Base-by-base conservation (phyloP, 2,113 vertebrate genomes). In the Brevimyrus niger region DNA sequence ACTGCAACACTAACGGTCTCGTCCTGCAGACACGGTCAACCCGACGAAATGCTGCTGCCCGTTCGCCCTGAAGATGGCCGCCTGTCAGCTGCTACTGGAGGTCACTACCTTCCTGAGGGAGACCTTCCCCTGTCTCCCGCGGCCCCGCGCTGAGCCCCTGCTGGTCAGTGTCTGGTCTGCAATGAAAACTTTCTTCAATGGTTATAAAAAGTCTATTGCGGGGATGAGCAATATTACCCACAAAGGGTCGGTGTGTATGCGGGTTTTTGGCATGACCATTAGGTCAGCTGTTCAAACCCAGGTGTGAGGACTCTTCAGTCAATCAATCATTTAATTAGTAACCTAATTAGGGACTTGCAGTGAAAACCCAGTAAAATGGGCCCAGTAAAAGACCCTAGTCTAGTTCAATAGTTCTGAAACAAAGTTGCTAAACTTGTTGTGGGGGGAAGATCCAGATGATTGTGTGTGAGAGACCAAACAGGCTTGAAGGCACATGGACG, bases 41-140 rank as follows among this genome's bases (percentile, higher is more conserved):
- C 98, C 98, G 1, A 98, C 98, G 38, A 99, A 98, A 94, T 99
- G 98, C 31, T 97, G 97, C 92, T 99, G 98, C 90, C 98, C 98
- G 58, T 99, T 99, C 93, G 97, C 98, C 27, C 95, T 99, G 90
- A 99, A 99, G 95, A 99, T 99, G 98, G 97, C 98, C 0, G 98
- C 98, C 11, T 99, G 98, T 88, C 98, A 99, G 91, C 96, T 99
- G 88, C 93, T 99, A 55, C 92, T 99, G 93, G 98, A 99, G 95
- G 98, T 99, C 92, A 99, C 98, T 89, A 99, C 98, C 2, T 99
- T 99, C 91, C 95, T 99, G 82, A 94, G 98, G 53, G 98, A 99
- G 94, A 99, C 98, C 1, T 99, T 99, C 88, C 98, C 98, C 35
- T 99, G 98, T 90, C 95, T 99, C 87, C 97, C 98, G 3, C 95